These are phyloP conservation scores for Cygnus buccinator DNA, from an alignment of 2,113 vertebrate genomes.

Conservation along the genomic window DNA sequence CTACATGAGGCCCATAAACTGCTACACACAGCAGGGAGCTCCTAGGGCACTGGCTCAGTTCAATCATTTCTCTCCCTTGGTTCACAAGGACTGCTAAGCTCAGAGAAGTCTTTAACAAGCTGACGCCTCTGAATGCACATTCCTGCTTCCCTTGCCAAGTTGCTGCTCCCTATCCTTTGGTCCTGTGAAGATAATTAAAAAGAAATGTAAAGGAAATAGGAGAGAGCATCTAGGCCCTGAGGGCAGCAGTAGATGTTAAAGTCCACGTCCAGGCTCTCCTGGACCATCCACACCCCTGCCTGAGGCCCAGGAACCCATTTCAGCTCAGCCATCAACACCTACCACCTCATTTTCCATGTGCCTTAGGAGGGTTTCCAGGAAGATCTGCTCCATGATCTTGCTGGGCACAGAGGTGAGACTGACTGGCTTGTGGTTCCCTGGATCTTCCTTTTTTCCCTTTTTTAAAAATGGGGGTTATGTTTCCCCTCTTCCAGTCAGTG, in stretches of 20 bases:
- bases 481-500: too few species aligned
- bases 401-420: too few species aligned
- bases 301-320: background rate
- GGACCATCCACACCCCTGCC: rapidly evolving
- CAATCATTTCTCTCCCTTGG: constrained; percentile 16
- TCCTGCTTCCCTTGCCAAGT: background rate
- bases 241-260: background rate
- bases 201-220: background rate
- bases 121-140: constrained; percentile 49
- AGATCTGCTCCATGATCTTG: too few species aligned
- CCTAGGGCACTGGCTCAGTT: background rate
- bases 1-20: constrained; percentile 5
- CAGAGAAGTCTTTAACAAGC: constrained; percentile 45
- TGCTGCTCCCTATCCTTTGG: background rate
- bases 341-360: too few species aligned
- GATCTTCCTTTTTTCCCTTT: too few species aligned
- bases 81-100: constrained; percentile 9
- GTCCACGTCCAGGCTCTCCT: background rate
- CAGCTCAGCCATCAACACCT: background rate
- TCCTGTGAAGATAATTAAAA: background rate
- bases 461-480: too few species aligned
- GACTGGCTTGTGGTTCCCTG: too few species aligned
- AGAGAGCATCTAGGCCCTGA: background rate
- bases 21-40: background rate
- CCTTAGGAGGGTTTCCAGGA: too few species aligned